Conservation (phyloP, 1,140 invertebrate species). For the Scaptodrosophila lebanonensis region DNA sequence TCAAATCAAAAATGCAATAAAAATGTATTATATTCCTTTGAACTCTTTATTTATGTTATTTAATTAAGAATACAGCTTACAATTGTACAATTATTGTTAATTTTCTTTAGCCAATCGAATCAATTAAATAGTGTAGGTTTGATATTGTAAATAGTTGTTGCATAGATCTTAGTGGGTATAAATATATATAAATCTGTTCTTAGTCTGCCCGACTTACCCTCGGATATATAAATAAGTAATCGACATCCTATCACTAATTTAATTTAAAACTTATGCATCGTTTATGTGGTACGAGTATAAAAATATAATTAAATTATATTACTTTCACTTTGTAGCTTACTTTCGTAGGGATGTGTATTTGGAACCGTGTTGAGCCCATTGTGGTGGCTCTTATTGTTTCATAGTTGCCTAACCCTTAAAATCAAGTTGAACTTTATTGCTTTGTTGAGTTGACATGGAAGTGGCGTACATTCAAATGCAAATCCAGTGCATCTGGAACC, state of each 20-base stretch:
- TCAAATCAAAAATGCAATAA: too few species aligned
- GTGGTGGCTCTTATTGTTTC: slow-evolving; percentile 34
- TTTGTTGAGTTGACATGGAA: slow-evolving; percentile 48
- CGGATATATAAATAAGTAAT: too few species aligned
- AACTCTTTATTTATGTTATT: slow-evolving; percentile 48
- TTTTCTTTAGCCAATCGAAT: slow-evolving; percentile 52
- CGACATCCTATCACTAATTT: too few species aligned
- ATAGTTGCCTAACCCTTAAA: slow-evolving; percentile 43
- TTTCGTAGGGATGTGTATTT: slow-evolving; percentile 55
- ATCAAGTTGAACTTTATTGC: slow-evolving; percentile 70
- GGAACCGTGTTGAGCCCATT: slow-evolving; percentile 50
- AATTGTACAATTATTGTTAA: slow-evolving; percentile 48
- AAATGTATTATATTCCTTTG: too few species aligned
- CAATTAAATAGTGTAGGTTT: slow-evolving; percentile 19
- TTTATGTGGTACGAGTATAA: slow-evolving; percentile 23
- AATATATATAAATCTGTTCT: slow-evolving; percentile 18
- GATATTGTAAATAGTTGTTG: slow-evolving; percentile 26
- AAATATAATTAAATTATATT: slow-evolving; percentile 36
- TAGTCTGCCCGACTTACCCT: too few species aligned
- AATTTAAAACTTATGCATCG: too few species aligned
- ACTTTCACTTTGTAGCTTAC: slow-evolving; percentile 15
- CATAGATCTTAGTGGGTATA: slow-evolving; percentile 11
- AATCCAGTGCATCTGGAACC: slow-evolving; percentile 2
- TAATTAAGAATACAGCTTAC: slow-evolving; percentile 24
- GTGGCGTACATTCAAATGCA: slow-evolving; percentile 5